Evolutionary conservation across 2,113 vertebrate genomes (phyloP), one percentile per base, ranked within the genome.

Genomic region (Osmerus mordax): DNA sequence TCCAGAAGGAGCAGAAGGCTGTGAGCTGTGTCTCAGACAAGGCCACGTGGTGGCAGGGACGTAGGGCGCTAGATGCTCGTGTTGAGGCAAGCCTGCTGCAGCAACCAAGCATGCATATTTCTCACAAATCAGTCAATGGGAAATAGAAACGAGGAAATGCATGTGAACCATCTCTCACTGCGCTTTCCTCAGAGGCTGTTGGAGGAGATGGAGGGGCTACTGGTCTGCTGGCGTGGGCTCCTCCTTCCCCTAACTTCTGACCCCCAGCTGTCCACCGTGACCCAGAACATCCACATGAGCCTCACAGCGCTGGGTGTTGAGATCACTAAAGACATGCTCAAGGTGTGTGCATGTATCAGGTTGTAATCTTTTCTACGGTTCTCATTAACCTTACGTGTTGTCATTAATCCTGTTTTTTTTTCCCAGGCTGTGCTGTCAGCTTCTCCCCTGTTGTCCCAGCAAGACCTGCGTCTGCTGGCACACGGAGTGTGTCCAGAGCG

Each of bases 1-100:
- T 98, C 74, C 90, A 94, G 77, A 92, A 86, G 74, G 91, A 94
- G n/a, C 96, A 98, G 88, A 96, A 95, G 73, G 91, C 87, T 32
- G 85, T 94, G 79, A 96, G 89, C 78, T 86, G 28, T 25, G 90
- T 93, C 47, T 92, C 92, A 0, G 94, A 96, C 36, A 96, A 95
- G 75, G 86, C 77, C 1, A 87, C 91, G 36, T 99, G 97, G 97
- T 99, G 97, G 97, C 88, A 91, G 1, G 91, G 92, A 0, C 92
- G 96, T 16, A 87, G 87, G 3, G 74, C 83, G 0, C 91, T 98
- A 28, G 95, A 99, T 70, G 73, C 5, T 1, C 92, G 93, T 59
- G 94, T 98, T 84, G 89, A 95, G 94, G 96, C 95, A 29, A 72
- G 78, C 13, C 28, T 13, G 5, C 1, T 1, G 41, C 41, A 9